phyloP scores from a whole-genome alignment of 2,888 invertebrate species.

The Smittia sp. region DNA sequence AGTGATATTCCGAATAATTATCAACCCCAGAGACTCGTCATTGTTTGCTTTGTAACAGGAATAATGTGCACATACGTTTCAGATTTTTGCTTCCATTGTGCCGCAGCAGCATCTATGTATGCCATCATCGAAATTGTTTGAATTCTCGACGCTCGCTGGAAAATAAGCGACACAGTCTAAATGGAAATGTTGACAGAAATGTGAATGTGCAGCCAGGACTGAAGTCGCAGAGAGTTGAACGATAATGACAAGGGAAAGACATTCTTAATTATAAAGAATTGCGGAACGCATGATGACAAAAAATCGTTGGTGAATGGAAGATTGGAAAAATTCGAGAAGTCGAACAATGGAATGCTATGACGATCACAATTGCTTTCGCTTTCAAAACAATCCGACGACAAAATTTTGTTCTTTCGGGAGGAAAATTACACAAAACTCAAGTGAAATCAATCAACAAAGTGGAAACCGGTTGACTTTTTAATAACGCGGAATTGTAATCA shows the following conservation, averaged over 20 bases:
- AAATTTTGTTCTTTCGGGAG: neutral
- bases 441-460: conserved; percentile 14
- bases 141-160: neutral
- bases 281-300: no score
- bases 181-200: no score
- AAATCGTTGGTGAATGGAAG: neutral
- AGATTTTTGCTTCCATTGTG: neutral
- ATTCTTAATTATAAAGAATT: neutral
- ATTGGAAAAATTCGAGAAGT: no score
- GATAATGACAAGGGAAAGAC: neutral
- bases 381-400: no score
- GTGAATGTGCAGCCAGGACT: no score
- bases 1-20: no score
- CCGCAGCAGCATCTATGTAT: neutral
- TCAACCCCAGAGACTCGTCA: no score
- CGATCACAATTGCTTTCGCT: neutral
- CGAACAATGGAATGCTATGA: neutral
- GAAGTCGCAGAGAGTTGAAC: no score
- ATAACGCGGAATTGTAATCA: neutral
- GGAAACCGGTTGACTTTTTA: conserved; percentile 24
- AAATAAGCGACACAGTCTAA: no score
- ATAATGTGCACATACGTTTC: no score
- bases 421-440: neutral
- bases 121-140: neutral
- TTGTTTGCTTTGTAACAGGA: no score